These are phyloP conservation scores for Sinosuthora webbiana DNA, from an alignment of 2,113 vertebrate genomes.

Conservation along the genomic window DNA sequence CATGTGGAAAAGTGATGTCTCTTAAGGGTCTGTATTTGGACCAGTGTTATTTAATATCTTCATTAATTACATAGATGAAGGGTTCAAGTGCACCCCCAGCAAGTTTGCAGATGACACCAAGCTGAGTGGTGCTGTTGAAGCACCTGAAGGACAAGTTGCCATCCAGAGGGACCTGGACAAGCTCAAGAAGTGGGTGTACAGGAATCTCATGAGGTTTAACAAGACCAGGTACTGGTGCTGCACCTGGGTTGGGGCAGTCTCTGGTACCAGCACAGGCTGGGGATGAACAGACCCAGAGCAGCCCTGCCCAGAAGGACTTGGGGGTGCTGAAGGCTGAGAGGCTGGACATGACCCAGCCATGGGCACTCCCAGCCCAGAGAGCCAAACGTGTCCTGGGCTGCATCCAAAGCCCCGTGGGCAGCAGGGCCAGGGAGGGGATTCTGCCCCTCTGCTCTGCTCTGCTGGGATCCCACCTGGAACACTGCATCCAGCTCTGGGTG, in stretches of 20 bases:
- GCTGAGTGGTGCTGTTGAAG: background rate
- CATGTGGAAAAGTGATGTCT: background rate
- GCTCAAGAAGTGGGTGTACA: background rate
- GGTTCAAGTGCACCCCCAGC: background rate
- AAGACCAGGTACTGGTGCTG: background rate
- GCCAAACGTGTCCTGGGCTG: background rate
- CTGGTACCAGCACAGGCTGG: rapidly evolving
- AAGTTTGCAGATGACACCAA: background rate
- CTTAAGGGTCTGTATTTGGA: background rate
- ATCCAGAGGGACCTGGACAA: background rate
- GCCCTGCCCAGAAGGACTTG: background rate
- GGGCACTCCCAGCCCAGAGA: background rate
- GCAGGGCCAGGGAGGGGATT: background rate
- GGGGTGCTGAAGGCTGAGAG: background rate
- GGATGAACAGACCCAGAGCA: background rate
- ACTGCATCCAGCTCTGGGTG: background rate
- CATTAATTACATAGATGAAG: background rate
- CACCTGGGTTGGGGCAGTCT: rapidly evolving
- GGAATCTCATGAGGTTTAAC: background rate
- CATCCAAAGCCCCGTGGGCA: background rate
- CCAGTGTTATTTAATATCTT: background rate
- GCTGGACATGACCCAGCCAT: background rate
- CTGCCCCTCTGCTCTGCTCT: background rate
- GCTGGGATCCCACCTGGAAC: background rate
- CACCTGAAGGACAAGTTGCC: background rate